Percentiles rank a stretch among this genome's conserved stretches.
phyloP scores from a whole-genome alignment of 2,888 invertebrate species.

The Coecobrya sp. region DNA sequence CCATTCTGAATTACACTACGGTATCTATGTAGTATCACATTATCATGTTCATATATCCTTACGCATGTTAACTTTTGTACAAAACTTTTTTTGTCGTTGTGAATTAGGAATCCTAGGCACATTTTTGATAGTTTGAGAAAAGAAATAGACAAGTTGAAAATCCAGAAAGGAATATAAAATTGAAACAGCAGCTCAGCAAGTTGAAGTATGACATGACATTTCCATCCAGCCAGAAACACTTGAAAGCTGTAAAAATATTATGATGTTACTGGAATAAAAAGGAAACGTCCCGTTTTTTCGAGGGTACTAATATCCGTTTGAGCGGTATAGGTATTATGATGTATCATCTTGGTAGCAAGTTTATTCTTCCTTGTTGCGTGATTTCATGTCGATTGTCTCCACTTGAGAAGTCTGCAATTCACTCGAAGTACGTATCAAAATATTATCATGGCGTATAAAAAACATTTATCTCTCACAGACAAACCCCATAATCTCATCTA shows the following conservation, averaged over 20 bases:
- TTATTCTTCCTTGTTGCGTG: slow-evolving; percentile 30
- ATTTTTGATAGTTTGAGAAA: slow-evolving; percentile 36
- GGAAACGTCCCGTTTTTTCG: not conserved
- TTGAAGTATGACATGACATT: slow-evolving; percentile 54
- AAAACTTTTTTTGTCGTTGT: slow-evolving; percentile 5
- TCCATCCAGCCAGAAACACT: slow-evolving; percentile 47
- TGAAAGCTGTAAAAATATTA: slow-evolving; percentile 48
- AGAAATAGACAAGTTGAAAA: slow-evolving; percentile 30
- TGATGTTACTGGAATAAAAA: slow-evolving; percentile 39
- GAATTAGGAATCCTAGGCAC: slow-evolving; percentile 20
- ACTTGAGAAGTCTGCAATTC: slow-evolving; percentile 24
- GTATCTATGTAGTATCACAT: not conserved
- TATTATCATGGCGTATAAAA: slow-evolving; percentile 16
- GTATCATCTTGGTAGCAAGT: not conserved
- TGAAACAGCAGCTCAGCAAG: slow-evolving; percentile 9
- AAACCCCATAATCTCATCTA: slow-evolving; percentile 44
- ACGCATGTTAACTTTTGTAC: not conserved
- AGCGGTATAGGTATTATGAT: slow-evolving; percentile 11
- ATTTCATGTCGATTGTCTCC: slow-evolving; percentile 50
- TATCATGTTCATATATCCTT: not conserved
- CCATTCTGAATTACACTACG: not conserved
- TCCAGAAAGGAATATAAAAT: not conserved
- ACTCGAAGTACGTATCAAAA: not conserved
- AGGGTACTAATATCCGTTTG: not conserved
- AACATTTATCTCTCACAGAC: not conserved